Conservation (phyloP, 2,797 vertebrate genomes). For the Pseudochirops cupreus region DNA sequence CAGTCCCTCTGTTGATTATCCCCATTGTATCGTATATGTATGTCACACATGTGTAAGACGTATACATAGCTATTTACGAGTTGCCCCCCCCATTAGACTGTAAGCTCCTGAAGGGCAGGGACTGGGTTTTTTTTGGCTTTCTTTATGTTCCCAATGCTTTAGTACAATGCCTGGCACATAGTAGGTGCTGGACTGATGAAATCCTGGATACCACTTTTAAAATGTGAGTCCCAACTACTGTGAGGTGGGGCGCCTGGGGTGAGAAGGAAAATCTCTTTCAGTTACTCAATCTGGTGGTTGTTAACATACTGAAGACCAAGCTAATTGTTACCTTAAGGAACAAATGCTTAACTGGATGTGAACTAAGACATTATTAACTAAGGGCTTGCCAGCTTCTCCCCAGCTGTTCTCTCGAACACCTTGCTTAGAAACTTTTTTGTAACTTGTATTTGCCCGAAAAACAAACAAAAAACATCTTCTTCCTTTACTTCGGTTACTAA, state of each 20-base stretch:
- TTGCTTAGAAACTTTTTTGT: not conserved
- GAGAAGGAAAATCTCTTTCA: not conserved
- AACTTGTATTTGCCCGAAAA: not conserved
- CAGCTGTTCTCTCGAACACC: not conserved
- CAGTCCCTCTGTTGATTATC: not conserved
- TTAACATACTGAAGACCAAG: conserved; percentile 24
- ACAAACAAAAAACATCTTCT: not conserved
- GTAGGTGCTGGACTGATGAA: not conserved
- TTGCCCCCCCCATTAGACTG: not conserved
- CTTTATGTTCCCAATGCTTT: not conserved
- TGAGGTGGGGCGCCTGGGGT: not conserved
- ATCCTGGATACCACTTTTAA: not conserved
- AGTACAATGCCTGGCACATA: not conserved
- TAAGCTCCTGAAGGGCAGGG: not conserved
- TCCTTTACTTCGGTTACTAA: conserved; percentile 27
- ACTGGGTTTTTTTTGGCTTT: not conserved
- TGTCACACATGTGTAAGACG: not conserved
- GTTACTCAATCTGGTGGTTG: not conserved
- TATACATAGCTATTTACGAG: not conserved
- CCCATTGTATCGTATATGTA: not conserved
- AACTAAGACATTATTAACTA: not conserved
- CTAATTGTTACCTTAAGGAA: conserved; percentile 16
- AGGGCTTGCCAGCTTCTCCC: not conserved
- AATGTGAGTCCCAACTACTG: not conserved
- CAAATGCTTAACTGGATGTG: not conserved